phyloP scores from a whole-genome alignment of 2,113 vertebrate species.

The Gyps fulvus region DNA sequence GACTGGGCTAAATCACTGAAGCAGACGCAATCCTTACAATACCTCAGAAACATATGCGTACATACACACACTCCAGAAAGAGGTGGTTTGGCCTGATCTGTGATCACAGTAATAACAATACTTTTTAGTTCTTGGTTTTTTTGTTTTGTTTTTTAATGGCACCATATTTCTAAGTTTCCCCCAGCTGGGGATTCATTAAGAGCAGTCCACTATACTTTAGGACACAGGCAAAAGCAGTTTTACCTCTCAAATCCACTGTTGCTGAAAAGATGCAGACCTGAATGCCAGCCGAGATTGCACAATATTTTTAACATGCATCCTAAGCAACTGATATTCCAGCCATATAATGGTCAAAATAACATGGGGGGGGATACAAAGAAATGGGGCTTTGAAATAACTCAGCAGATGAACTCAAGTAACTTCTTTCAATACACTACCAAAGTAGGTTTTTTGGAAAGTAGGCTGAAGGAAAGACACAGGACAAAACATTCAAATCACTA shows the following conservation, averaged over 20 bases:
- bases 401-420: not conserved
- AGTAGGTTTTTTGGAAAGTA: not conserved
- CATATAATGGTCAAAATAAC: not conserved
- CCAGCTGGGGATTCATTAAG: not conserved
- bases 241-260: not conserved
- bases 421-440: not conserved
- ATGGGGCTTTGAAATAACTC: not conserved
- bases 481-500: not conserved
- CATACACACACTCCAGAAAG: rapidly evolving
- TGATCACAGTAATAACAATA: not conserved
- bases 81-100: not conserved
- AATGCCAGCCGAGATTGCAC: not conserved
- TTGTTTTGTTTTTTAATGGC: not conserved
- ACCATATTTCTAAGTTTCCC: not conserved
- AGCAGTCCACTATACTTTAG: not conserved
- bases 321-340: not conserved
- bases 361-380: not conserved
- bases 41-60: not conserved
- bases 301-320: not conserved
- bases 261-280: not conserved
- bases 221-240: not conserved
- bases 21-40: not conserved
- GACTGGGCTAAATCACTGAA: not conserved
- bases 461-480: not conserved
- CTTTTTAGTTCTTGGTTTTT: not conserved